Evolutionary conservation across 2,797 vertebrate genomes (phyloP), one percentile per base, ranked within the genome.

Genomic region (Phoxinus dragarum): DNA sequence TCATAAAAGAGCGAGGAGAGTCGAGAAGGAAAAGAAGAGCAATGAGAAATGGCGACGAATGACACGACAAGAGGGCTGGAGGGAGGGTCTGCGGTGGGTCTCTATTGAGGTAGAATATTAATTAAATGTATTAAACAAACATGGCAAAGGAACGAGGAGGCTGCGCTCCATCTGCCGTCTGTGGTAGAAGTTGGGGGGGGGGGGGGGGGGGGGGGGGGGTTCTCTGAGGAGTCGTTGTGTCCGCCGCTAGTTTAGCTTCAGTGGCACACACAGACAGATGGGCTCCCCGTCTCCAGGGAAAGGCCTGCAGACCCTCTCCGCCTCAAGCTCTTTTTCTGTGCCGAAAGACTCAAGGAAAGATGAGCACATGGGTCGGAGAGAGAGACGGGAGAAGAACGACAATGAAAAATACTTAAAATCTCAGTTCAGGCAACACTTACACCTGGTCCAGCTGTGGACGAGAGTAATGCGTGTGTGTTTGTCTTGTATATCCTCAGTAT

Each of bases 101-200:
- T 92, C 93, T 90, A 93, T 95, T 94, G 95, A 86, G 95, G 93
- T 95, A 93, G 96, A 96, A 96, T 96, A 97, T 96, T 97, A 97
- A 97, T 97, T 97, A 97, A 96, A 97, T 96, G 95, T 96, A 96
- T 97, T 97, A 96, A 96, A 96, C 96, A 97, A 97, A 97, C 96
- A 97, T 96, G 94, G 94, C 93, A 95, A 94, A 88, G 91, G 95
- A 94, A 95, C 89, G 84, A 92, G 93, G 94, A 96, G 93, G 93
- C 94, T 92, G 93, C 93, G 93, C 94, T 96, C 96, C 97, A 97
- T 96, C 96, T 97, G 96, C 95, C 94, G 94, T 95, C 92, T 93
- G 93, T 85, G 92, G 90, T 94, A 94, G 94, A 93, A 91, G 93
- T 94, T 89, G 90, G 93, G 91, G 94, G 88, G 90, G 92, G 91